A percentile compares a stretch with the other conserved stretches of the same genome.
These are phyloP conservation scores for Eumacrocentrus americanus DNA, from an alignment of 2,888 invertebrate genomes.

Conservation along the genomic window DNA sequence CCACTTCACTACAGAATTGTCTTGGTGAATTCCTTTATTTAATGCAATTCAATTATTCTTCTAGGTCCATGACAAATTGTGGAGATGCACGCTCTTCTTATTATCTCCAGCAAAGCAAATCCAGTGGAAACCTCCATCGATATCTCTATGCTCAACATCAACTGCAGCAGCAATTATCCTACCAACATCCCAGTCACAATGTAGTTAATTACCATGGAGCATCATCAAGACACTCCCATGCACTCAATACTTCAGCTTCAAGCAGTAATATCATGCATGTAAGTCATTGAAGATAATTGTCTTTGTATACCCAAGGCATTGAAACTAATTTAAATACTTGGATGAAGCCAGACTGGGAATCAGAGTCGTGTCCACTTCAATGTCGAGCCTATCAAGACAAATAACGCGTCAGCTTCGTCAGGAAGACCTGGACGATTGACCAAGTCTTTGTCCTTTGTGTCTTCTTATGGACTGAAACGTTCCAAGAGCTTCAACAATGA, in stretches of 20 bases:
- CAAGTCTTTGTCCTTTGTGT: constrained; percentile 57
- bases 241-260: constrained; percentile 65
- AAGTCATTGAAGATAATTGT: constrained; percentile 35
- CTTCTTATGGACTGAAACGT: constrained; percentile 69
- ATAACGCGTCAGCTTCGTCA: constrained; percentile 28
- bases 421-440: constrained; percentile 54
- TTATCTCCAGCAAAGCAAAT: constrained; percentile 72
- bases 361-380: constrained; percentile 53
- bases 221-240: constrained; percentile 47
- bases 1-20: no score
- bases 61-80: neutral
- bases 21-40: neutral
- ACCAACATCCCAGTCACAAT: constrained; percentile 58
- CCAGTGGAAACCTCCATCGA: constrained; percentile 70
- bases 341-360: constrained; percentile 36
- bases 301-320: neutral
- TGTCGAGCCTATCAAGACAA: constrained; percentile 37
- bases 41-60: constrained; percentile 21
- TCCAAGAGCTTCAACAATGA: constrained; percentile 85
- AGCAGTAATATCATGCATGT: constrained; percentile 70
- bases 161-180: constrained; percentile 63
- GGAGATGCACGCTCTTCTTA: constrained; percentile 50
- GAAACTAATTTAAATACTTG: neutral
- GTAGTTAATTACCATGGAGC: constrained; percentile 42
- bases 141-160: constrained; percentile 63